A percentile compares a stretch with the other conserved stretches of the same genome.
Evolutionary conservation across 1,140 invertebrate species (phyloP).

Genomic region (Drosophila erecta): DNA sequence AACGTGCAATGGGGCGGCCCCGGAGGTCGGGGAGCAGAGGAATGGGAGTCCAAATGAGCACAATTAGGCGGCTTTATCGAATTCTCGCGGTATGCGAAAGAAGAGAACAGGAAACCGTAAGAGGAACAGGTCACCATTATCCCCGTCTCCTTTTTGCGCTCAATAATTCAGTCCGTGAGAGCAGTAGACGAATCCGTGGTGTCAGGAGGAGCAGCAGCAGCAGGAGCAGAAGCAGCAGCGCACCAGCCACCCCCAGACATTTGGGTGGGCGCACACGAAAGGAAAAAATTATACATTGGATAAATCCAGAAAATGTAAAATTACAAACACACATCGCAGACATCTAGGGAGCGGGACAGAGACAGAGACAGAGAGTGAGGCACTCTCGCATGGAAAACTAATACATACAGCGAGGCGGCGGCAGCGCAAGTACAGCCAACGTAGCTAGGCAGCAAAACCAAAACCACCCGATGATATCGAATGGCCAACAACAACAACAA

Average conservation of each 20-base stretch:
- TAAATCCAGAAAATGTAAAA: constrained; percentile 83
- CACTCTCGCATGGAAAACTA: constrained; percentile 71
- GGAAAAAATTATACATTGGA: constrained; percentile 79
- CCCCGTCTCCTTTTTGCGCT: constrained; percentile 52
- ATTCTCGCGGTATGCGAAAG: constrained; percentile 47
- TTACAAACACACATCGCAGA: constrained; percentile 62
- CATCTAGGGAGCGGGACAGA: constrained; percentile 22
- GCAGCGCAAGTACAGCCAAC: constrained; percentile 37
- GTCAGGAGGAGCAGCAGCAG: constrained; percentile 26
- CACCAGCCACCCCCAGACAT: constrained; percentile 29
- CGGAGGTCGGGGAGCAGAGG: constrained; percentile 29
- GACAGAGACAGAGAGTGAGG: constrained; percentile 22
- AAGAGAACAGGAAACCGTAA: constrained; percentile 54
- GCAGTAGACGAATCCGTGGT: constrained; percentile 7
- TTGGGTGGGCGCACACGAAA: constrained; percentile 71
- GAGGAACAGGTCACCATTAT: constrained; percentile 68
- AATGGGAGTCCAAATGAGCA: constrained; percentile 74
- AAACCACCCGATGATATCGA: constrained; percentile 76
- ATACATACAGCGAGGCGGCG: constrained; percentile 53
- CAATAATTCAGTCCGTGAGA: constrained; percentile 75
- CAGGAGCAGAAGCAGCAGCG: constrained; percentile 5
- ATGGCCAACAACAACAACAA: constrained; percentile 49
- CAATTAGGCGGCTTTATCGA: constrained; percentile 82
- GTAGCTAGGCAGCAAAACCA: constrained; percentile 43
- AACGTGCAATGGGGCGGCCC: constrained; percentile 28